Evolutionary conservation across 2,888 invertebrate genomes (phyloP).

Genomic region (Epirrhoe alternata): DNA sequence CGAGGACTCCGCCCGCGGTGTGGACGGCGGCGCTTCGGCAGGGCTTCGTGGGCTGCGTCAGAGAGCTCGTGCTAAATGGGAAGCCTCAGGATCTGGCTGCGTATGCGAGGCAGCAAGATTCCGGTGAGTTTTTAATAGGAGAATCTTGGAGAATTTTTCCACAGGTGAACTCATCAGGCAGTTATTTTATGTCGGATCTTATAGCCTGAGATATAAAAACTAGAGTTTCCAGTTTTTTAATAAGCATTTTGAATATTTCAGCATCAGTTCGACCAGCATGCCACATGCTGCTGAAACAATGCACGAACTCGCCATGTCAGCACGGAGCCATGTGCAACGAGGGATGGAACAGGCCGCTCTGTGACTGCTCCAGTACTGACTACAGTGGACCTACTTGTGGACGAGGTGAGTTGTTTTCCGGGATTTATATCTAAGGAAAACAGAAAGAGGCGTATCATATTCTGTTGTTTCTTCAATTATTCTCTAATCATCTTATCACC

Average conservation of each 20-base stretch:
- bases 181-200: too few species aligned
- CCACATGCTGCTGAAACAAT: conserved; percentile 92
- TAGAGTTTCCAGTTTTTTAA: too few species aligned
- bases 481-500: too few species aligned
- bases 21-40: conserved; percentile 96
- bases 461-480: too few species aligned
- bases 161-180: too few species aligned
- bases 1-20: conserved; percentile 92
- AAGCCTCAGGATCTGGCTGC: conserved; percentile 95
- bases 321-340: conserved; percentile 95
- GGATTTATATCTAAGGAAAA: neutral
- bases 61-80: conserved; percentile 95
- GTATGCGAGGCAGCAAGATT: conserved; percentile 95
- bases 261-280: conserved; percentile 96
- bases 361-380: conserved; percentile 95
- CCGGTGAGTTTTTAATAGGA: conserved; percentile 84
- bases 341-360: conserved; percentile 97
- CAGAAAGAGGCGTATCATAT: too few species aligned
- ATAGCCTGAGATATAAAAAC: too few species aligned
- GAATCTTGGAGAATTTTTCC: too few species aligned
- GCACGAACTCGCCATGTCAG: conserved; percentile 94
- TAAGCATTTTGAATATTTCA: too few species aligned
- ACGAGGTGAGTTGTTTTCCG: conserved; percentile 83
- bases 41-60: conserved; percentile 97
- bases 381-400: conserved; percentile 97